Conservation (phyloP, 2,113 vertebrate genomes). For the Peromyscus maniculatus region DNA sequence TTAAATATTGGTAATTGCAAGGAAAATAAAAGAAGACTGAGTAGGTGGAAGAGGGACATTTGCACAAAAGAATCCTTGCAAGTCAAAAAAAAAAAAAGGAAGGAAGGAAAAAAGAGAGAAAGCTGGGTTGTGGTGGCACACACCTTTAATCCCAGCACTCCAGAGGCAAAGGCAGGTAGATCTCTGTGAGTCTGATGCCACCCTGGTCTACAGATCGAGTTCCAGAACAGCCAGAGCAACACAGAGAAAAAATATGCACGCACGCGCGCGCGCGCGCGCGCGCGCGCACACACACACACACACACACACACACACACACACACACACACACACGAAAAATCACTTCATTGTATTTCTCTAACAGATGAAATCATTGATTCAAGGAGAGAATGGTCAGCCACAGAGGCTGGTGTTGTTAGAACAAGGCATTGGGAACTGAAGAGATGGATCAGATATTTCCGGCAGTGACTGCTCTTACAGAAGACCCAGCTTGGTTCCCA, state of each 20-base stretch:
- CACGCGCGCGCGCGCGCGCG: no score
- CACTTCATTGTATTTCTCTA: neutral
- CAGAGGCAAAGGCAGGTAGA: neutral
- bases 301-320: no score
- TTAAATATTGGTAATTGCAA: neutral
- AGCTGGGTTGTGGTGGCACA: neutral
- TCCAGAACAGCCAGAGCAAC: neutral
- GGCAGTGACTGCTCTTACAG: no score
- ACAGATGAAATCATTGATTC: neutral
- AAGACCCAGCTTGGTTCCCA: neutral
- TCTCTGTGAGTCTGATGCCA: neutral
- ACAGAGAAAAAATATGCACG: neutral
- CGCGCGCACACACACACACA: no score
- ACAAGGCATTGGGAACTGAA: neutral
- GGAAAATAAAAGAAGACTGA: neutral
- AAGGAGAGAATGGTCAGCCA: neutral
- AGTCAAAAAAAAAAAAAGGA: neutral
- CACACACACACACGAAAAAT: neutral
- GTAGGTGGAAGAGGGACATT: neutral
- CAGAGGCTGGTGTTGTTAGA: neutral
- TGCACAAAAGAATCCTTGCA: neutral
- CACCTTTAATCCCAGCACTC: neutral
- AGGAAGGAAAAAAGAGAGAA: neutral
- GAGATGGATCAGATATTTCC: neutral
- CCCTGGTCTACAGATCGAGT: neutral